phyloP scores from a whole-genome alignment of 2,113 vertebrate species.

The Azemiops feae region DNA sequence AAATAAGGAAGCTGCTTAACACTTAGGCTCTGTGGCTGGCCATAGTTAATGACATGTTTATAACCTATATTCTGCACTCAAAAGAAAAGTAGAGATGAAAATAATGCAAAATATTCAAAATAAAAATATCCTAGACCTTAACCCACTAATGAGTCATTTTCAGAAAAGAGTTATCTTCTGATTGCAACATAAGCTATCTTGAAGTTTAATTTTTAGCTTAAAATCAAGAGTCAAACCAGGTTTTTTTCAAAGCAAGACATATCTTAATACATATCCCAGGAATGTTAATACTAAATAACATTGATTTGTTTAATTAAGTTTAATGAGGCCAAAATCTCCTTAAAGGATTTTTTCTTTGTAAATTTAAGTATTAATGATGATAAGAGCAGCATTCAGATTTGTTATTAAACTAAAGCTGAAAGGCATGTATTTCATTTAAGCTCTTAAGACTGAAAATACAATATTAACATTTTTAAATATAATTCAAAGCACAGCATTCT shows the following conservation, averaged over 20 bases:
- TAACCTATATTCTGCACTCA: slow-evolving; percentile 63
- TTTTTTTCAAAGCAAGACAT: background rate
- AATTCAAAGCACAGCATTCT: background rate
- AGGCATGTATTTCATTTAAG: background rate
- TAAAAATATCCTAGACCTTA: background rate
- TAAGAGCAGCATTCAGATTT: background rate
- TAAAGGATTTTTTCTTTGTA: background rate
- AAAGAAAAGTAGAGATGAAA: slow-evolving; percentile 18
- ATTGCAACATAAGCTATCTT: background rate
- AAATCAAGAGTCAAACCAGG: background rate
- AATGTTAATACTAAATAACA: background rate
- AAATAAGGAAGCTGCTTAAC: slow-evolving; percentile 67
- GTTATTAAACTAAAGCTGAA: slow-evolving; percentile 13
- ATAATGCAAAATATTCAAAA: background rate
- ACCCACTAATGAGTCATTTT: background rate
- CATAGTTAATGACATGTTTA: slow-evolving; percentile 61
- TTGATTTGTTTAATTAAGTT: background rate
- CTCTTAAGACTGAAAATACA: slow-evolving; percentile 20
- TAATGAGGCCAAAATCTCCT: background rate
- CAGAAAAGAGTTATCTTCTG: background rate
- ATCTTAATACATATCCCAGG: background rate
- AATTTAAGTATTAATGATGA: background rate
- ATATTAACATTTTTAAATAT: background rate
- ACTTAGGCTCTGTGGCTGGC: slow-evolving; percentile 57
- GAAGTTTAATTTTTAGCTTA: background rate